Conservation (phyloP, 2,888 invertebrate species). For the Phragmatobia fuliginosa region DNA sequence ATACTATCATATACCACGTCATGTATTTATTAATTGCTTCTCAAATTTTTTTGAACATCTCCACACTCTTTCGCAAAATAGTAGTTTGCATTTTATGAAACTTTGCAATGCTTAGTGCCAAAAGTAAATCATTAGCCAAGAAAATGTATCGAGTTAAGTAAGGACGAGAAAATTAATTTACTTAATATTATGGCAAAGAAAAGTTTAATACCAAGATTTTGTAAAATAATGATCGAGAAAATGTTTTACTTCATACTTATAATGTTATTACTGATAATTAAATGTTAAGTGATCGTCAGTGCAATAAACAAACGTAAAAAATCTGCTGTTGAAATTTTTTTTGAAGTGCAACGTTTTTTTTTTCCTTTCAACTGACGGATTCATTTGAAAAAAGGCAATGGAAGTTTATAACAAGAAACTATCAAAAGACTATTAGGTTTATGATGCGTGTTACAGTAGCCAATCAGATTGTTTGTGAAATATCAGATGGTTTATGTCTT, state of each 20-base stretch:
- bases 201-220: neutral
- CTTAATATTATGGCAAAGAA: neutral
- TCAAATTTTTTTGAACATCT: neutral
- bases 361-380: neutral
- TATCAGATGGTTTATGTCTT: neutral
- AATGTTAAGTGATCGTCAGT: too few relatives aligned
- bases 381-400: neutral
- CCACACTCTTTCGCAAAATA: neutral
- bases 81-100: neutral
- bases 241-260: neutral
- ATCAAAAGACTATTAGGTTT: too few relatives aligned
- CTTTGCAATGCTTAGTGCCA: neutral
- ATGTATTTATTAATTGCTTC: neutral
- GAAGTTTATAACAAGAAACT: neutral
- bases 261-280: neutral
- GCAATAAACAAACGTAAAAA: too few relatives aligned
- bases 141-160: neutral
- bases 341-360: neutral
- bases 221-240: neutral
- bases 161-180: neutral
- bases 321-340: too few relatives aligned
- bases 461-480: neutral
- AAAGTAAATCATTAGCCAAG: neutral
- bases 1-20: too few relatives aligned
- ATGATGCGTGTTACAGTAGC: too few relatives aligned